Conservation (phyloP, 2,888 invertebrate species). For the Mimumesa dahlbomi region DNA sequence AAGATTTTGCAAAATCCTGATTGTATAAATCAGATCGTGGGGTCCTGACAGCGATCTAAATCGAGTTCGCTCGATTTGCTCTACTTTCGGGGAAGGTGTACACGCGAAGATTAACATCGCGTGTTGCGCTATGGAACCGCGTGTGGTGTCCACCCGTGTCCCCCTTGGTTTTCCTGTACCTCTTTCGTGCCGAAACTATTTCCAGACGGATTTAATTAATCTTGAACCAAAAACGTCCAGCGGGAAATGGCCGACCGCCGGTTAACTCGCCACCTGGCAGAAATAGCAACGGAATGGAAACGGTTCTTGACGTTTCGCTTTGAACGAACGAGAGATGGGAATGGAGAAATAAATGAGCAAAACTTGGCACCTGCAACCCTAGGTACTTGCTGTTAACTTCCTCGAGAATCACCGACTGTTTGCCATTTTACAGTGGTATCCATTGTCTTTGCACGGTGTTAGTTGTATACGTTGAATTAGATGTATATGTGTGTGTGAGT, state of each 20-base stretch:
- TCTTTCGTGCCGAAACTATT: conserved; percentile 70
- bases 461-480: too few species aligned
- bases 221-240: conserved; percentile 76
- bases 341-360: conserved; percentile 55
- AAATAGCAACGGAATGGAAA: conserved; percentile 72
- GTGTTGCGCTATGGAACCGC: conserved; percentile 57
- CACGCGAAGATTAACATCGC: conserved; percentile 62
- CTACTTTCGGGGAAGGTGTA: conserved; percentile 26
- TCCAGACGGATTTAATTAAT: conserved; percentile 77
- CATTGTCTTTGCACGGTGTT: not conserved
- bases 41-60: conserved; percentile 48
- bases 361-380: conserved; percentile 38
- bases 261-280: conserved; percentile 72
- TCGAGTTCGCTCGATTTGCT: conserved; percentile 15
- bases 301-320: conserved; percentile 41
- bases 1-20: not conserved
- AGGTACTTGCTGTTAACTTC: too few species aligned
- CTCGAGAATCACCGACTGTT: not conserved
- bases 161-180: too few species aligned
- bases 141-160: too few species aligned
- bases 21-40: not conserved
- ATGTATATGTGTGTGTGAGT: too few species aligned
- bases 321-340: conserved; percentile 18
- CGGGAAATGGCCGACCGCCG: conserved; percentile 65
- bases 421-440: not conserved